Evolutionary conservation across 2,113 vertebrate genomes (phyloP), one percentile per base, ranked within the genome.

Genomic region (Capricornis sumatraensis): DNA sequence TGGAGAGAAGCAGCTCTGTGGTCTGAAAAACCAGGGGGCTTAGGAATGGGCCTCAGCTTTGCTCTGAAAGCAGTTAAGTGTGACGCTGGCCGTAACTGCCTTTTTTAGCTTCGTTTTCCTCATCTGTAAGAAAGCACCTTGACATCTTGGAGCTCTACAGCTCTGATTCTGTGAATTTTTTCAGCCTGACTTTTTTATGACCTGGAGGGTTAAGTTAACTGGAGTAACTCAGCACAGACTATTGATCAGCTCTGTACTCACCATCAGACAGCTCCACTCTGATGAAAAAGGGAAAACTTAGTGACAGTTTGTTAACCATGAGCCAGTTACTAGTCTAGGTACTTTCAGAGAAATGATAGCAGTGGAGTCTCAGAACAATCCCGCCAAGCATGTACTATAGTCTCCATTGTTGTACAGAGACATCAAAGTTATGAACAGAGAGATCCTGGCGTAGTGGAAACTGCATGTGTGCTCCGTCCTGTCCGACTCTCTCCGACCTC

Each of bases 21-120:
- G 1, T 7, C 57, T 2, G 50, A 5, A 28, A 52, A 64, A 12
- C 4, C 27, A 8, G 7, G 21, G 23, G 15, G 33, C 3, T 7
- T 9, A 9, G 19, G 28, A 15, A 19, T 17, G n/a, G 60, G 47
- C 15, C 27, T 52, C 55, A 1, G 13, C 9, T 50, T 28, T 17
- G 23, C 53, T 25, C 17, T 5, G 17, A 50, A 21, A 53, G 13
- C 13, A 10, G 25, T 33, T 81, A 16, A 60, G 16, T 14, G 86
- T 40, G 19, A 82, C 43, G 3, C n/a, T 21, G 45, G 7, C 50
- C n/a, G 16, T 52, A 45, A 28, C 30, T 28, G 45, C 52, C 57
- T 83, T 79, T 52, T 60, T 28, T 43, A 58, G 45, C 67, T 71
- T 91, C 76, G 0, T 67, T 87, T 83, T 64, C 64, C 30, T 88